Evolutionary conservation across 2,888 invertebrate species (phyloP), one percentile per base, ranked within the genome.

Genomic region (Tetranychus piercei): DNA sequence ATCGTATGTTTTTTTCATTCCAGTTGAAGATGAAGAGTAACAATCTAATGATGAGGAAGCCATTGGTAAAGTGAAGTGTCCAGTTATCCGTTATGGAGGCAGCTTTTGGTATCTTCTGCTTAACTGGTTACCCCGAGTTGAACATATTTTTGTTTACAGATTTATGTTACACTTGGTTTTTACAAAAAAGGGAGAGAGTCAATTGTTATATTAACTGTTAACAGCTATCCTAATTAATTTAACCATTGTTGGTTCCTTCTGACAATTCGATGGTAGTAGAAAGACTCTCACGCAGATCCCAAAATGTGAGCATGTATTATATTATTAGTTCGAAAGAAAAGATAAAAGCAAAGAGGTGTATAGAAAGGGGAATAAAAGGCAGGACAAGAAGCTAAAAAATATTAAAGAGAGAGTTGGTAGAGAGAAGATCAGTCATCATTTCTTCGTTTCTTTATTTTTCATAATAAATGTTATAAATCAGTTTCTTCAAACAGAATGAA

Each of bases 121-220:
- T 55, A 55, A 55, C 15, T 55, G 55, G 55, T 55, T 55, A 55
- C 55, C 15, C 55, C 15, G 15, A 55, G 9, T 55, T 15, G 11
- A 55, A 55, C 55, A 55, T 9, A 55, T 55, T 55, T 9, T 55
- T 55, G 15, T 55, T 15, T 15, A 55, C 55, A 55, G 9, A 7
- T 55, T 55, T 55, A 55, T 55, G 55, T 55, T 34, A 55, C 55
- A 55, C 55, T 15, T 15, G 55, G 15, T 9, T 55, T 55, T 55
- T 15, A 15, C 2, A 9, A 55, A 55, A 55, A 55, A 15, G 55
- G 9, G 55, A 55, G 55, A 15, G 15, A 55, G 55, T 55, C 7
- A 55, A 55, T 55, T 55, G 55, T 55, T 55, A 55, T 55, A 55
- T 55, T 55, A 55, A 55, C 55, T 55, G 55, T 55, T 55, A 55